A percentile compares a stretch with the other conserved stretches of the same genome.
Conservation (phyloP, 1,140 invertebrate species). For the Stegodyphus dumicola region DNA sequence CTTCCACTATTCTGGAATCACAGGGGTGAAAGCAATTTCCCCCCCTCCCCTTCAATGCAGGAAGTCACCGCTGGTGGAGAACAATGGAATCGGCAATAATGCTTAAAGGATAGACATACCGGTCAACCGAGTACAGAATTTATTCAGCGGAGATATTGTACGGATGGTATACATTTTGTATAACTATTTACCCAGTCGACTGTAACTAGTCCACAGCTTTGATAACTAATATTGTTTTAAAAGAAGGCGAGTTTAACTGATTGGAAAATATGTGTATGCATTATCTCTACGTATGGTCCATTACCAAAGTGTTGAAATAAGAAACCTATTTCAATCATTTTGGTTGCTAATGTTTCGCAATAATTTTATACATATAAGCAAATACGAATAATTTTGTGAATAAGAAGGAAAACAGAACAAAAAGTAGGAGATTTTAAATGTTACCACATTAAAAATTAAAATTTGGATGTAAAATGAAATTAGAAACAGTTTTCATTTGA, state of each 20-base stretch:
- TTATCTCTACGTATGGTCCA: too few relatives aligned
- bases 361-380: too few relatives aligned
- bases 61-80: background rate
- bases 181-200: slow-evolving; percentile 29
- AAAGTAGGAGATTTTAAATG: too few relatives aligned
- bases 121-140: slow-evolving; percentile 10
- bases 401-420: too few relatives aligned
- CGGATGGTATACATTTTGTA: slow-evolving; percentile 26
- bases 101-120: background rate
- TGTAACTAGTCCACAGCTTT: slow-evolving; percentile 12
- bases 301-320: too few relatives aligned
- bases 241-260: background rate
- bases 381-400: too few relatives aligned
- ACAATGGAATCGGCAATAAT: slow-evolving; percentile 34
- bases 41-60: background rate
- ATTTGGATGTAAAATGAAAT: too few relatives aligned
- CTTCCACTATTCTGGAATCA: background rate
- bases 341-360: too few relatives aligned
- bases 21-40: background rate
- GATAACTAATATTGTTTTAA: slow-evolving; percentile 24
- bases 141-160: background rate
- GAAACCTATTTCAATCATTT: too few relatives aligned
- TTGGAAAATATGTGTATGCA: too few relatives aligned
- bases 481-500: too few relatives aligned
- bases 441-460: too few relatives aligned